Percentiles rank a stretch among this genome's conserved stretches.
phyloP scores from a whole-genome alignment of 2,888 invertebrate genomes.

The Eremobia ochroleuca region DNA sequence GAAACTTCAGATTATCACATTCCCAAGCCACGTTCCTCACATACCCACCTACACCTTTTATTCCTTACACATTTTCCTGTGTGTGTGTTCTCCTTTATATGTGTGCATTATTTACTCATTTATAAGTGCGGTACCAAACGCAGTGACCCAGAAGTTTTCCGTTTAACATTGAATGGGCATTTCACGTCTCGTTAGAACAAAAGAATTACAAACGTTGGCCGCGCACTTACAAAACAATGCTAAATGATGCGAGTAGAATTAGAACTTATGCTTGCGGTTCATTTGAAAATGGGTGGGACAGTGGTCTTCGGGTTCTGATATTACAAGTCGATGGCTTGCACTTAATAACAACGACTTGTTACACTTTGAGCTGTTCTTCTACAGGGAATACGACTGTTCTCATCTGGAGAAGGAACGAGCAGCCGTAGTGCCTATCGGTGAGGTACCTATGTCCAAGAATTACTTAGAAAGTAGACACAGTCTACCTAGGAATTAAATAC shows the following conservation, averaged over 20 bases:
- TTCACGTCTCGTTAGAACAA: slow-evolving; percentile 81
- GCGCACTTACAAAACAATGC: slow-evolving; percentile 65
- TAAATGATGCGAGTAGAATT: slow-evolving; percentile 67
- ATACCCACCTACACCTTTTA: slow-evolving; percentile 5
- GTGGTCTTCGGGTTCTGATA: background rate
- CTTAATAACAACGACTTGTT: no score
- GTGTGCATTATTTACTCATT: slow-evolving; percentile 52
- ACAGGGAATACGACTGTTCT: background rate
- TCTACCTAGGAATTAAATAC: background rate
- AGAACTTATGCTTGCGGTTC: slow-evolving; percentile 48
- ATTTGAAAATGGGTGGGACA: slow-evolving; percentile 32
- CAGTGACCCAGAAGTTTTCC: slow-evolving; percentile 78
- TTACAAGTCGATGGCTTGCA: no score
- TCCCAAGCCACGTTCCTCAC: slow-evolving; percentile 1
- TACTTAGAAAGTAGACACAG: background rate
- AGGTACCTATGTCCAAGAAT: background rate
- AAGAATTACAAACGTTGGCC: slow-evolving; percentile 72
- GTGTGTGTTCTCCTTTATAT: background rate
- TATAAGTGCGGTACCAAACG: slow-evolving; percentile 58
- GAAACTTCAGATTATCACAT: slow-evolving; percentile 14
- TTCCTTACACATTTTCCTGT: slow-evolving; percentile 4
- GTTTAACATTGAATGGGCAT: slow-evolving; percentile 85
- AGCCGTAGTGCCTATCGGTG: no score
- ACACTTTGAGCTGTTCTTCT: no score
- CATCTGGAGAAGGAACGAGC: background rate